A percentile compares a stretch with the other conserved stretches of the same genome.
Evolutionary conservation across 2,797 vertebrate genomes (phyloP).

Genomic region (Lophius americanus): DNA sequence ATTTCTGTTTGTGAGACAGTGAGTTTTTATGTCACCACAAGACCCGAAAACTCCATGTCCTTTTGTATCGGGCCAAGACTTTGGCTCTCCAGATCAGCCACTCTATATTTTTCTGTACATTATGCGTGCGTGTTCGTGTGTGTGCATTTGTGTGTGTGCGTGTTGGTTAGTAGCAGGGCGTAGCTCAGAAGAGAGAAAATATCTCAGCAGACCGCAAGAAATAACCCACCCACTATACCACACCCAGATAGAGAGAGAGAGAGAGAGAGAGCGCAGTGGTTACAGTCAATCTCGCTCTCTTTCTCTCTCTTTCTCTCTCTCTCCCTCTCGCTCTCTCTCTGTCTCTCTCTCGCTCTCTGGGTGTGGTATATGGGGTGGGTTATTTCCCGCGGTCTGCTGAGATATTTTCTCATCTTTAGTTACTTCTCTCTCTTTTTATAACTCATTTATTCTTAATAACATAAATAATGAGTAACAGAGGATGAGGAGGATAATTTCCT

Average conservation of each 20-base stretch:
- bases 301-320: constrained; percentile 30
- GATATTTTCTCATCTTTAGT: constrained; percentile 76
- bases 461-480: too few species aligned
- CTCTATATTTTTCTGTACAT: constrained; percentile 72
- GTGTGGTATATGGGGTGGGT: constrained; percentile 80
- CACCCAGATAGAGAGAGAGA: constrained; percentile 63
- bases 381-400: constrained; percentile 70
- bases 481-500: too few species aligned
- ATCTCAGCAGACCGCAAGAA: constrained; percentile 74
- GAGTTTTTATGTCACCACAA: constrained; percentile 58
- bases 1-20: constrained; percentile 13
- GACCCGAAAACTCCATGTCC: constrained; percentile 54
- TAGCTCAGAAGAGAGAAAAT: constrained; percentile 82
- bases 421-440: constrained; percentile 26
- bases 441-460: too few species aligned
- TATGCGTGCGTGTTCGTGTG: constrained; percentile 25
- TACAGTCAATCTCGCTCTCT: constrained; percentile 1
- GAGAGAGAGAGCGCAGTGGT: constrained; percentile 38
- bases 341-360: constrained; percentile 21
- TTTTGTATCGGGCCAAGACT: constrained; percentile 57
- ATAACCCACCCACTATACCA: constrained; percentile 78
- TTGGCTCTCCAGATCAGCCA: constrained; percentile 40
- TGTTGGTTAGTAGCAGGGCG: constrained; percentile 69
- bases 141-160: constrained; percentile 54
- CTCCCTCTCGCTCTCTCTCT: constrained; percentile 7